Evolutionary conservation across 35 echinoderm and acorn worm genomes (phyloP).

Genomic region (Lytechinus variegatus): DNA sequence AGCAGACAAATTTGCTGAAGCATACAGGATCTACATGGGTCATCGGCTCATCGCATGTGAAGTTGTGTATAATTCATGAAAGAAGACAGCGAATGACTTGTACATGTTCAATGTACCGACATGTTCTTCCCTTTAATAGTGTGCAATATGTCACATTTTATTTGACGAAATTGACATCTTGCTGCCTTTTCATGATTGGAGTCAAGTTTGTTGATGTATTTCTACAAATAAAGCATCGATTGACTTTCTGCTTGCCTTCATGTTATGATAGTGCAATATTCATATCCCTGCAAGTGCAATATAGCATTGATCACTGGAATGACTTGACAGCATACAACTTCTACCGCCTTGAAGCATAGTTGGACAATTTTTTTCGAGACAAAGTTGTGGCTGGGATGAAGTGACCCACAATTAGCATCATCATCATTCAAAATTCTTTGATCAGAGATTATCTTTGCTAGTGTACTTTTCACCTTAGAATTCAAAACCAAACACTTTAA

Average conservation of each 20-base stretch:
- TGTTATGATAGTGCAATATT: background rate
- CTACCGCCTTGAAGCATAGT: too few species aligned
- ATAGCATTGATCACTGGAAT: background rate
- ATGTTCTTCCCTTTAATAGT: background rate
- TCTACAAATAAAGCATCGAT: background rate
- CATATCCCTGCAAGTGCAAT: background rate
- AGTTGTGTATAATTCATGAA: background rate
- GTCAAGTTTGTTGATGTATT: background rate
- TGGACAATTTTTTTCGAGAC: too few species aligned
- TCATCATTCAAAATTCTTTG: too few species aligned
- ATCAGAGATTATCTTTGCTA: too few species aligned
- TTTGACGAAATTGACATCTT: conserved; percentile 3
- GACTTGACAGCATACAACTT: too few species aligned
- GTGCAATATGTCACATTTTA: background rate
- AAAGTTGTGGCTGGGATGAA: too few species aligned
- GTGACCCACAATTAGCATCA: too few species aligned
- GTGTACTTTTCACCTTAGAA: too few species aligned
- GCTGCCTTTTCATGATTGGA: background rate
- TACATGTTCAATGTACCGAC: background rate
- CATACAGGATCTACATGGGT: background rate
- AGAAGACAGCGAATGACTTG: background rate
- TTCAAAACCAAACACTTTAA: too few species aligned
- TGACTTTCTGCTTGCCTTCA: background rate
- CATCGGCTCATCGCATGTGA: background rate
- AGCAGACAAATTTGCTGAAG: background rate